Conservation (phyloP, 2,113 vertebrate genomes). For the Ceratotherium simum region DNA sequence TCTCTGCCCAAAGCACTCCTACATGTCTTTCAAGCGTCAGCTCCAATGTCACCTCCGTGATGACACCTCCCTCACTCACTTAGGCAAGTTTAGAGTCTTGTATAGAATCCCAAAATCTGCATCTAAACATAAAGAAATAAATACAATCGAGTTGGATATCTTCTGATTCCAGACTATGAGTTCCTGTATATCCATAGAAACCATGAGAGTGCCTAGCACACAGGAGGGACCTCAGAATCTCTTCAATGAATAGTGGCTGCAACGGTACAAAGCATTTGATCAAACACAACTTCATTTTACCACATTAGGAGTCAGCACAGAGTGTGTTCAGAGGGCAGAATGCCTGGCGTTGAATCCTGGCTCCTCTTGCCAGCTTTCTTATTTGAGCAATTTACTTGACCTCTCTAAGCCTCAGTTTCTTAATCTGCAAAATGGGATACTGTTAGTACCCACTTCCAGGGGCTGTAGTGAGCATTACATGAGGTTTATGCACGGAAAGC, state of each 20-base stretch:
- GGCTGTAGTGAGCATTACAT: neutral
- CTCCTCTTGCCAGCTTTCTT: neutral
- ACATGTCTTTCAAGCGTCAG: neutral
- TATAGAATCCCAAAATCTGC: neutral
- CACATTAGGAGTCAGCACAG: neutral
- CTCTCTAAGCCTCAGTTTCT: neutral
- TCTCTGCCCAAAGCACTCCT: neutral
- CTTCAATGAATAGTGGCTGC: neutral
- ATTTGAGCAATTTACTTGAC: neutral
- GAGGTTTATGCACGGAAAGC: neutral
- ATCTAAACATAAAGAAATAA: conserved; percentile 34
- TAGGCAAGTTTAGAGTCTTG: neutral
- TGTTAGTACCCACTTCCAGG: neutral
- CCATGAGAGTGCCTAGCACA: neutral
- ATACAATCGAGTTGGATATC: neutral
- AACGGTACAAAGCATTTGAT: neutral
- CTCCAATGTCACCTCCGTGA: neutral
- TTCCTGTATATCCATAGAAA: neutral
- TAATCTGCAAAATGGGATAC: neutral
- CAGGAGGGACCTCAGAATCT: neutral
- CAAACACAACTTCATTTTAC: neutral
- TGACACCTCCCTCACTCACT: neutral
- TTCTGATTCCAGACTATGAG: neutral
- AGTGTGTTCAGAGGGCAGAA: neutral
- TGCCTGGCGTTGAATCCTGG: neutral